Conservation (phyloP, 2,113 vertebrate species). For the Mola mola region DNA sequence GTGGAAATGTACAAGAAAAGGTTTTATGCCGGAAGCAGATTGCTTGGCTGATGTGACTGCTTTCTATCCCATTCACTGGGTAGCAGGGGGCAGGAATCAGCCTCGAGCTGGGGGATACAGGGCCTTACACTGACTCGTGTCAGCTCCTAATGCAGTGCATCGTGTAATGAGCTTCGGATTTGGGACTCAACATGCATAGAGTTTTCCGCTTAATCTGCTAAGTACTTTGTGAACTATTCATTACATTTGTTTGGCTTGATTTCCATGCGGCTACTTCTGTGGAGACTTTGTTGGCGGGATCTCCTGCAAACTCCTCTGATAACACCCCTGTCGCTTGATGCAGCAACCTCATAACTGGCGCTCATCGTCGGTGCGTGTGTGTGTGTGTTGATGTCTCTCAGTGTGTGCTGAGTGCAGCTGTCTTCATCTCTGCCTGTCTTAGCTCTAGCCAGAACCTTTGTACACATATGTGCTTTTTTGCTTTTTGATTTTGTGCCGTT, state of each 20-base stretch:
- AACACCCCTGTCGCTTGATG: slow-evolving; percentile 72
- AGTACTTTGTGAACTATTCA: slow-evolving; percentile 64
- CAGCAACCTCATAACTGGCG: slow-evolving; percentile 56
- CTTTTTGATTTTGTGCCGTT: background rate
- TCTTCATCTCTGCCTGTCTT: slow-evolving; percentile 49
- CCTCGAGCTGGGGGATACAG: slow-evolving; percentile 27
- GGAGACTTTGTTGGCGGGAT: slow-evolving; percentile 54
- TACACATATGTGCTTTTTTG: slow-evolving; percentile 47
- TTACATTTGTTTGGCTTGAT: slow-evolving; percentile 70
- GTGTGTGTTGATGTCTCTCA: slow-evolving; percentile 43
- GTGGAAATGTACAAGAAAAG: slow-evolving; percentile 67
- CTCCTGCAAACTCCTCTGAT: slow-evolving; percentile 43
- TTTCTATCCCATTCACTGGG: slow-evolving; percentile 52
- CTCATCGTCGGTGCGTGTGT: slow-evolving; percentile 63
- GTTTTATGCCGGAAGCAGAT: slow-evolving; percentile 56
- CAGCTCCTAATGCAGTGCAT: slow-evolving; percentile 53
- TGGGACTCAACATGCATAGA: slow-evolving; percentile 44
- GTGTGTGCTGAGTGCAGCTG: slow-evolving; percentile 33
- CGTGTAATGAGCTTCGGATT: slow-evolving; percentile 73
- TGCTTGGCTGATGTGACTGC: slow-evolving; percentile 69
- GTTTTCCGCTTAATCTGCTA: slow-evolving; percentile 63
- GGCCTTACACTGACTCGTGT: slow-evolving; percentile 27
- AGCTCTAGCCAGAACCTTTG: slow-evolving; percentile 47
- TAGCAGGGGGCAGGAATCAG: slow-evolving; percentile 58
- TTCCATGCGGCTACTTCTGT: slow-evolving; percentile 41